phyloP scores from a whole-genome alignment of 2,113 vertebrate genomes.

The Elephas maximus region DNA sequence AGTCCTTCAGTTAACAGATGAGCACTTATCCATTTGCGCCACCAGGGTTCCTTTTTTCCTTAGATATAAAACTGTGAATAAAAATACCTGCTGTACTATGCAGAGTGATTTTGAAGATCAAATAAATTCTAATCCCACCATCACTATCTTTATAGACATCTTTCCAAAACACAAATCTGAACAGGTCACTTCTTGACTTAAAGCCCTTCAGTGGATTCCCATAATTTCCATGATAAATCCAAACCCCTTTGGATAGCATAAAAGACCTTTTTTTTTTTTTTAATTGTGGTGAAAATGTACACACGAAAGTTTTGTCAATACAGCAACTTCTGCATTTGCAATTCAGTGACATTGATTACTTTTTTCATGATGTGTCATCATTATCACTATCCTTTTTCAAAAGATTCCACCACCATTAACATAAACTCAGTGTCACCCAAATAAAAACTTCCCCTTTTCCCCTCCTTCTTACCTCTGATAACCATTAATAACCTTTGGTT shows the following conservation, averaged over 20 bases:
- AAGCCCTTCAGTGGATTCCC: not conserved
- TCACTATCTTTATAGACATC: not conserved
- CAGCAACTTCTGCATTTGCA: not conserved
- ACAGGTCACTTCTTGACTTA: not conserved
- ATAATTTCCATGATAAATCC: constrained; percentile 2
- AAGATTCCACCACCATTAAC: not conserved
- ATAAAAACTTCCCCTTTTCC: no score
- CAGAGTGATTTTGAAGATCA: not conserved
- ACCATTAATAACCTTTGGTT: no score
- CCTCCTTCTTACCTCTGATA: no score
- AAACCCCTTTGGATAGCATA: not conserved
- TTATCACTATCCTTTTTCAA: not conserved
- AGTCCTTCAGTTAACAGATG: not conserved
- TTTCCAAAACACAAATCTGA: constrained; percentile 33
- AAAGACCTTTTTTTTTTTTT: not conserved
- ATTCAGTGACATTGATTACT: not conserved
- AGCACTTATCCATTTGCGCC: not conserved
- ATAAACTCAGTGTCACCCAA: no score
- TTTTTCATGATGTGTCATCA: not conserved
- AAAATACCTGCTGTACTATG: not conserved
- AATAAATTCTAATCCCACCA: not conserved
- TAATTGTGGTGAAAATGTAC: not conserved
- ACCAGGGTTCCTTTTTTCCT: not conserved
- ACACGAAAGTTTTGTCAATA: not conserved
- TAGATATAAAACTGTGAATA: not conserved